Conservation (phyloP, 2,888 invertebrate genomes). For the Mythimna impura region DNA sequence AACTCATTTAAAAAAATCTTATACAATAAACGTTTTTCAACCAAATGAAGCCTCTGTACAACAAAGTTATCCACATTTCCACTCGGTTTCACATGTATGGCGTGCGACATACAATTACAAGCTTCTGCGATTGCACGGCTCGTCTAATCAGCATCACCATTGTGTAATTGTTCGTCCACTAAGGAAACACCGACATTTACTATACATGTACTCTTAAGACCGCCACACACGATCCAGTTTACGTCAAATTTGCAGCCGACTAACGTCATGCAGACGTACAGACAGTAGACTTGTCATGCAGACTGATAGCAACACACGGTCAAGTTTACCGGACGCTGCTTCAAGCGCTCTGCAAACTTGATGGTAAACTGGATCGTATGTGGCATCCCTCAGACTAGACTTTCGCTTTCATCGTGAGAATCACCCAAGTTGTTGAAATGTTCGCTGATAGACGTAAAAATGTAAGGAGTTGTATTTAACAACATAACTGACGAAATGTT, state of each 20-base stretch:
- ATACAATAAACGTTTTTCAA: background rate
- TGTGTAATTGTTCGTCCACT: slow-evolving; percentile 65
- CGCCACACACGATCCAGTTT: no score
- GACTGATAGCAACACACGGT: no score
- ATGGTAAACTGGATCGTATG: no score
- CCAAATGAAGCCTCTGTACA: background rate
- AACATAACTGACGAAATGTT: background rate
- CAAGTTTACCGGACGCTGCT: no score
- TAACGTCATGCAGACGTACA: no score
- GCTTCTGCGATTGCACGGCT: slow-evolving; percentile 16
- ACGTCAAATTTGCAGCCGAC: no score
- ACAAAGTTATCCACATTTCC: slow-evolving; percentile 5
- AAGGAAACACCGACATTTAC: slow-evolving; percentile 40
- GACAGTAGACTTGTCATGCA: no score
- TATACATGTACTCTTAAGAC: slow-evolving; percentile 59
- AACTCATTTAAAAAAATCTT: background rate
- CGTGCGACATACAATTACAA: slow-evolving; percentile 30
- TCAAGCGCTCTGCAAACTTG: no score
- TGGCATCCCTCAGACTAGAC: slow-evolving; percentile 50
- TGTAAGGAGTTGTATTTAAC: slow-evolving; percentile 21
- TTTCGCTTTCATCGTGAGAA: slow-evolving; percentile 73
- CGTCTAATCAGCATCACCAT: slow-evolving; percentile 48
- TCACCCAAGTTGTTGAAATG: slow-evolving; percentile 14
- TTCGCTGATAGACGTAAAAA: slow-evolving; percentile 3
- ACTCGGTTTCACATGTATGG: slow-evolving; percentile 13